A percentile compares a stretch with the other conserved stretches of the same genome.
Conservation (phyloP, 2,797 vertebrate genomes). For the Parauchenoglanis ngamensis region DNA sequence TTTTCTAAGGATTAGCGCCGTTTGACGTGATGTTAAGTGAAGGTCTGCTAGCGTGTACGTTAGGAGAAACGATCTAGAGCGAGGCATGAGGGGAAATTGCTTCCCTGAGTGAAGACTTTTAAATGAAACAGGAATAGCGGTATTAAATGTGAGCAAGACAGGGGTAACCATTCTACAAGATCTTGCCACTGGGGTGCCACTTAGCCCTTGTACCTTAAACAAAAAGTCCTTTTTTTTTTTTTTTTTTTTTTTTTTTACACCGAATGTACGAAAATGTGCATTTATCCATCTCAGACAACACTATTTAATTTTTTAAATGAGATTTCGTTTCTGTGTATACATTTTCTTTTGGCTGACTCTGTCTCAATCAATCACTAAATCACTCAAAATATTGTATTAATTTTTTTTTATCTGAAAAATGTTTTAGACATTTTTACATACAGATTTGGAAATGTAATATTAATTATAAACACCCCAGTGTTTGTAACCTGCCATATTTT, state of each 20-base stretch:
- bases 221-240: not conserved
- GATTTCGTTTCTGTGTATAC: not conserved
- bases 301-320: not conserved
- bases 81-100: slow-evolving; percentile 14
- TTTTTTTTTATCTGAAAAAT: no score
- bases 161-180: not conserved
- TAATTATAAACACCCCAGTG: not conserved
- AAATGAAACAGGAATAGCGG: not conserved
- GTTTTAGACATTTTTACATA: no score
- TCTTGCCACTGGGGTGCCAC: not conserved
- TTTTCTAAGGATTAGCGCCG: slow-evolving; percentile 48
- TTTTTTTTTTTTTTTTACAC: no score
- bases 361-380: not conserved
- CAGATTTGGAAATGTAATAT: not conserved
- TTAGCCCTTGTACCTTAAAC: not conserved
- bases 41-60: slow-evolving; percentile 15
- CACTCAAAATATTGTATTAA: no score
- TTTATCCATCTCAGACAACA: not conserved
- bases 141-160: not conserved
- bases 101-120: not conserved
- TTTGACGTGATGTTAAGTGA: slow-evolving; percentile 32
- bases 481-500: not conserved
- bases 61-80: slow-evolving; percentile 18
- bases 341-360: no score
- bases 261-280: not conserved